Evolutionary conservation across 2,797 vertebrate species (phyloP), one percentile per base, ranked within the genome.

Genomic region (Borostomias antarcticus): DNA sequence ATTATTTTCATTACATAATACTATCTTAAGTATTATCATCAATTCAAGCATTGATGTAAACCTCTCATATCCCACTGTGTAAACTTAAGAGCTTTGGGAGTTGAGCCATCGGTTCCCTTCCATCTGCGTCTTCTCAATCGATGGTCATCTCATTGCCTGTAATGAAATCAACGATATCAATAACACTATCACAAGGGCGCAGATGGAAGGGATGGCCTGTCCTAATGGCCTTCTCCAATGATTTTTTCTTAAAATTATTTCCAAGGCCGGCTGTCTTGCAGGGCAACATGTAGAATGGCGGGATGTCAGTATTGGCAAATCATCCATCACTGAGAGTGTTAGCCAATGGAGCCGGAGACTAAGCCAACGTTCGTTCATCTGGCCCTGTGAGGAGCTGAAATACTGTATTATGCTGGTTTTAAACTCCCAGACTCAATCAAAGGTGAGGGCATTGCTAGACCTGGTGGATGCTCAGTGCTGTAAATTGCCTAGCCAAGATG

Each of bases 141-240:
- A 80, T 82, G 73, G 15, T 62, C 57, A 43, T 68, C 73, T 64
- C 62, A 51, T 58, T 30, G 54, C 52, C 66, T 26, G 28, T 66
- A 68, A 77, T 62, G 66, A 70, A 53, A 76, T 48, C 66, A 75
- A 68, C 52, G 4, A 67, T 78, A 73, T 65, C 72, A 60, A 61
- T 69, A 64, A 54, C 62, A 32, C 30, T 0, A 65, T 59, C 51
- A 33, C 45, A 29, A 5, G 28, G 54, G 2, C 29, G 3, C 47
- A 8, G 48, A 1, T 5, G 10, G 15, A 3, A n/a, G n/a, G n/a
- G n/a, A n/a, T n/a, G n/a, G n/a, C n/a, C n/a, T 40, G 45, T 53
- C 64, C 73, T 58, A 59, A 35, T 29, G 47, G 32, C 45, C 45
- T 66, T 26, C 7, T 7, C 54, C 51, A 25, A 29, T 29, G 3